phyloP scores from a whole-genome alignment of 1,140 invertebrate species.

The Hylaeus anthracinus region DNA sequence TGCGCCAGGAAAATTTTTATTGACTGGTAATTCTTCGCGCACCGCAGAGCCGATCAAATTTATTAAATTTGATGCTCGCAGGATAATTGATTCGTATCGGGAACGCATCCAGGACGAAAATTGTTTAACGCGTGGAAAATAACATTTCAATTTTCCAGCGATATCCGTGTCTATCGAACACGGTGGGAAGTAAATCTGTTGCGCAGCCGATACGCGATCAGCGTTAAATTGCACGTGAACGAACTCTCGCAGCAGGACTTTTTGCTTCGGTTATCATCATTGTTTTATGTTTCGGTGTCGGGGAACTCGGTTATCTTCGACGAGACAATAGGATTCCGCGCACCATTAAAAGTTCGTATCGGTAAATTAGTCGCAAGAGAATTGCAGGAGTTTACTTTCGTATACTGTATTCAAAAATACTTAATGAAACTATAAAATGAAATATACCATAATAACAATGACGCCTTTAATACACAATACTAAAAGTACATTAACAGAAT shows the following conservation, averaged over 20 bases:
- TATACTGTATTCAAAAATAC: too few species aligned
- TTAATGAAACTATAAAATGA: too few species aligned
- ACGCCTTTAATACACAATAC: too few species aligned
- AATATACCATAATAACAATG: too few species aligned
- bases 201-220: background rate
- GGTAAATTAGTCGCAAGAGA: too few species aligned
- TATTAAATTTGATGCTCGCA: slow-evolving; percentile 30
- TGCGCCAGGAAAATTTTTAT: too few species aligned
- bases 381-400: too few species aligned
- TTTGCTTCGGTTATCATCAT: background rate
- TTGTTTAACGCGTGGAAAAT: slow-evolving; percentile 40
- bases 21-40: slow-evolving; percentile 11
- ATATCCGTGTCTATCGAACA: slow-evolving; percentile 13
- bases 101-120: background rate
- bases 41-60: background rate
- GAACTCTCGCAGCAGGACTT: background rate
- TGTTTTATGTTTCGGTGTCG: background rate
- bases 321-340: too few species aligned
- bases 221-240: slow-evolving; percentile 21
- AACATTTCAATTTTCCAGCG: slow-evolving; percentile 14
- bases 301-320: too few species aligned
- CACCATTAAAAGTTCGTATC: too few species aligned
- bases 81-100: slow-evolving; percentile 28
- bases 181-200: slow-evolving; percentile 28
- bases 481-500: too few species aligned